Percentiles rank a stretch among this genome's conserved stretches.
phyloP scores from a whole-genome alignment of 2,113 vertebrate species.

The Uria aalge region DNA sequence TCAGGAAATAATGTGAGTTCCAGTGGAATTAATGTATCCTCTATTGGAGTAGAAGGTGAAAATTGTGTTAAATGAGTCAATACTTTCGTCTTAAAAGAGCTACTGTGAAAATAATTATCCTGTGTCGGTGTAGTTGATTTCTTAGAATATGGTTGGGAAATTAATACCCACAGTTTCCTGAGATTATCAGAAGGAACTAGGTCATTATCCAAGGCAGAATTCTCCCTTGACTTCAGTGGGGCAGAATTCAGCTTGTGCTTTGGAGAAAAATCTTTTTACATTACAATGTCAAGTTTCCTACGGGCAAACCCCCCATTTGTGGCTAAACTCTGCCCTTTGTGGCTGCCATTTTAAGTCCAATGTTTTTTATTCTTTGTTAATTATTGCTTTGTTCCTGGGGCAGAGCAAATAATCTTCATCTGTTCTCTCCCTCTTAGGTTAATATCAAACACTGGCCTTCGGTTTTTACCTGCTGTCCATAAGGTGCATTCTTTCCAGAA shows the following conservation, averaged over 20 bases:
- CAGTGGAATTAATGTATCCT: neutral
- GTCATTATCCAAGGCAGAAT: neutral
- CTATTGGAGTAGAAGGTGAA: neutral
- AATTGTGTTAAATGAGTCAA: neutral
- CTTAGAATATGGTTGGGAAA: neutral
- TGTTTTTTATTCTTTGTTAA: neutral
- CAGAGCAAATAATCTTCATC: neutral
- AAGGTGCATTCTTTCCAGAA: constrained; percentile 70
- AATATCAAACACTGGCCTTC: constrained; percentile 76
- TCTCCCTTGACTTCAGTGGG: neutral
- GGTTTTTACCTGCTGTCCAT: constrained; percentile 66
- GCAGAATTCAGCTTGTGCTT: neutral
- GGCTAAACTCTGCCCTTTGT: neutral
- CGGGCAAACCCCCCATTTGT: neutral
- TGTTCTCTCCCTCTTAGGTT: constrained; percentile 55
- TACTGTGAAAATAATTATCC: neutral
- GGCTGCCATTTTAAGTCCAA: neutral
- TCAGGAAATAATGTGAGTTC: neutral
- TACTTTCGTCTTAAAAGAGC: neutral
- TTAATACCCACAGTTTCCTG: neutral
- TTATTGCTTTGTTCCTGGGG: neutral
- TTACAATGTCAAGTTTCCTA: neutral
- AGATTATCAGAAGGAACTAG: neutral
- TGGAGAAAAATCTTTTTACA: neutral
- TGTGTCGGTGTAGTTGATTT: neutral